phyloP scores from a whole-genome alignment of 2,888 invertebrate genomes.

The Matsumyia berberina region DNA sequence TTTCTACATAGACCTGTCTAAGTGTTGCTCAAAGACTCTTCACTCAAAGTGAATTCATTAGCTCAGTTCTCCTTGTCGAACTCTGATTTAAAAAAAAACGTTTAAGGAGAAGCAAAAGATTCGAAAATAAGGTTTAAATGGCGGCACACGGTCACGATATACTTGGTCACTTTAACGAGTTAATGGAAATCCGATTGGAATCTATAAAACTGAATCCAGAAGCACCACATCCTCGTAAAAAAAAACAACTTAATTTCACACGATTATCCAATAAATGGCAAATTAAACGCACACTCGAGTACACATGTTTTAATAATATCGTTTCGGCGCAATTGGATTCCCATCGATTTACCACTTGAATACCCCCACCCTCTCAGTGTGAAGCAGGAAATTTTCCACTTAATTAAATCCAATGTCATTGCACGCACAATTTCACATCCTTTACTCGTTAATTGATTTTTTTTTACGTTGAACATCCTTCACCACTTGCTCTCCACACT shows the following conservation, averaged over 20 bases:
- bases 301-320: conserved; percentile 14
- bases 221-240: not conserved
- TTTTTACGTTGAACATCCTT: conserved; percentile 28
- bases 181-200: too few species aligned
- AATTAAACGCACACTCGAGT: conserved; percentile 28
- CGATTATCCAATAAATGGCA: conserved; percentile 23
- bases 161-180: too few species aligned
- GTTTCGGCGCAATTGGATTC: conserved; percentile 46
- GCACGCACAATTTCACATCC: conserved; percentile 57
- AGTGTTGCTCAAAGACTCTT: too few species aligned
- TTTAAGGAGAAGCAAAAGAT: too few species aligned
- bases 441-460: conserved; percentile 13
- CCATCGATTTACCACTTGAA: conserved; percentile 60
- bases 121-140: too few species aligned
- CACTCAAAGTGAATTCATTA: too few species aligned
- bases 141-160: too few species aligned
- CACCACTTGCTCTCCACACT: conserved; percentile 26
- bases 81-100: too few species aligned
- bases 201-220: not conserved
- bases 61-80: too few species aligned
- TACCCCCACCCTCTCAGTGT: conserved; percentile 27
- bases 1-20: too few species aligned
- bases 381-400: conserved; percentile 54
- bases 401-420: conserved; percentile 66
- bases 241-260: conserved; percentile 5